Evolutionary conservation across 2,113 vertebrate species (phyloP).

Genomic region (Mobula hypostoma): DNA sequence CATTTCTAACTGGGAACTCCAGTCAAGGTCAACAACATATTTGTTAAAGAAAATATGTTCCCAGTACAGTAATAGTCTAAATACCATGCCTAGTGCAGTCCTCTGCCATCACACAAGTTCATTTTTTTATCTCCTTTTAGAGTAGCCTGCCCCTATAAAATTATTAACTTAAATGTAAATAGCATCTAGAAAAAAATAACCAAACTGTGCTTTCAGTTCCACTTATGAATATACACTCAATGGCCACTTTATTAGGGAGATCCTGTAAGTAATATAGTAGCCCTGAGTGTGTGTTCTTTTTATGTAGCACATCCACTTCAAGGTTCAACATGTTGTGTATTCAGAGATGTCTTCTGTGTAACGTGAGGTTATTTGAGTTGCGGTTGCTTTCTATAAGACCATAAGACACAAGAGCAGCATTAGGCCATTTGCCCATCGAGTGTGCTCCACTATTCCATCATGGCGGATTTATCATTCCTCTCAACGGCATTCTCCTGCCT

Average conservation of each 20-base stretch:
- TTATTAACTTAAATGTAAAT: not conserved
- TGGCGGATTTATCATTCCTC: no score
- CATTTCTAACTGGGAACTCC: not conserved
- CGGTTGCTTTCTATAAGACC: not conserved
- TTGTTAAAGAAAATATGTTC: not conserved
- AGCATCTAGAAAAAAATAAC: not conserved
- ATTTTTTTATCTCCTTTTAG: not conserved
- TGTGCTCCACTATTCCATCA: no score
- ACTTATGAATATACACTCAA: not conserved
- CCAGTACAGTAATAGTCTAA: not conserved
- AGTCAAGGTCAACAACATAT: not conserved
- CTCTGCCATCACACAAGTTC: not conserved
- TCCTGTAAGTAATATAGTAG: no score
- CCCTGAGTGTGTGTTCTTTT: no score
- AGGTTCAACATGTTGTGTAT: no score
- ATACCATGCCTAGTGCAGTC: not conserved
- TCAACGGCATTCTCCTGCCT: no score
- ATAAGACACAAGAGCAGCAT: no score
- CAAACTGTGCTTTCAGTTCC: not conserved
- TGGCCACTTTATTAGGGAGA: not conserved
- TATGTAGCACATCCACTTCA: no score
- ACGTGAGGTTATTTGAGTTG: no score
- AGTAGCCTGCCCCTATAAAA: not conserved
- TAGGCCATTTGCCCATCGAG: no score
- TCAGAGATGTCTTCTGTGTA: no score